phyloP scores from a whole-genome alignment of 2,797 vertebrate species.

The Brachyalestes nurse region DNA sequence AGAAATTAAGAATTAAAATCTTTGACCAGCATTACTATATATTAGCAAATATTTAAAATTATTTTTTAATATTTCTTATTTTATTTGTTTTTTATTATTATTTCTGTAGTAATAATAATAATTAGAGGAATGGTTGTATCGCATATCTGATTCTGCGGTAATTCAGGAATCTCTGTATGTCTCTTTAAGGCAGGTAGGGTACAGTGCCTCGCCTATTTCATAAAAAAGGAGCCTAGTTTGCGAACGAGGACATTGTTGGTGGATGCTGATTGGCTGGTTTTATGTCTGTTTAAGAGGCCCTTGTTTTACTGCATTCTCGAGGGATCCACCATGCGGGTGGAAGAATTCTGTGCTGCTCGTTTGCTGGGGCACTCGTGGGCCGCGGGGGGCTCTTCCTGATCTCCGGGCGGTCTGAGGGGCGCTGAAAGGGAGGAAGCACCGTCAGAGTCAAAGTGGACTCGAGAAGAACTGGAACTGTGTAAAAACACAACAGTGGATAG shows the following conservation, averaged over 20 bases:
- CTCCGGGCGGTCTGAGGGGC: neutral
- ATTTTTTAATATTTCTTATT: too few species aligned
- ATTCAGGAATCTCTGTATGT: neutral
- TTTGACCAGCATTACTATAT: too few species aligned
- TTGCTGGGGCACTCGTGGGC: neutral
- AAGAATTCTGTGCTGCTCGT: neutral
- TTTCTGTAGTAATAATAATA: too few species aligned
- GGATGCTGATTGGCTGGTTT: conserved; percentile 54
- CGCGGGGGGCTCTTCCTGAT: neutral
- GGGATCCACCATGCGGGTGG: conserved; percentile 14
- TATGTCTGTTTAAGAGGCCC: conserved; percentile 66
- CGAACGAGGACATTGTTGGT: conserved; percentile 55
- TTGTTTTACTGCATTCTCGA: conserved; percentile 5
- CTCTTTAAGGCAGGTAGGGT: conserved; percentile 57
- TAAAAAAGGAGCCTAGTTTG: conserved; percentile 42
- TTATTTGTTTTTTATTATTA: too few species aligned
- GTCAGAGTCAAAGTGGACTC: conserved; percentile 25
- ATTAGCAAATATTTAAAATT: too few species aligned
- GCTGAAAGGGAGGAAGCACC: conserved; percentile 8
- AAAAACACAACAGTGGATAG: too few species aligned
- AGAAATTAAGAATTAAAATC: too few species aligned
- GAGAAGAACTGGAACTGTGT: conserved; percentile 27
- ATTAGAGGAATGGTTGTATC: neutral
- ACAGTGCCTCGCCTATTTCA: conserved; percentile 50
- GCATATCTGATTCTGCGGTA: neutral